A percentile compares a stretch with the other conserved stretches of the same genome.
Conservation (phyloP, 2,888 invertebrate genomes). For the Agapostemon virescens region DNA sequence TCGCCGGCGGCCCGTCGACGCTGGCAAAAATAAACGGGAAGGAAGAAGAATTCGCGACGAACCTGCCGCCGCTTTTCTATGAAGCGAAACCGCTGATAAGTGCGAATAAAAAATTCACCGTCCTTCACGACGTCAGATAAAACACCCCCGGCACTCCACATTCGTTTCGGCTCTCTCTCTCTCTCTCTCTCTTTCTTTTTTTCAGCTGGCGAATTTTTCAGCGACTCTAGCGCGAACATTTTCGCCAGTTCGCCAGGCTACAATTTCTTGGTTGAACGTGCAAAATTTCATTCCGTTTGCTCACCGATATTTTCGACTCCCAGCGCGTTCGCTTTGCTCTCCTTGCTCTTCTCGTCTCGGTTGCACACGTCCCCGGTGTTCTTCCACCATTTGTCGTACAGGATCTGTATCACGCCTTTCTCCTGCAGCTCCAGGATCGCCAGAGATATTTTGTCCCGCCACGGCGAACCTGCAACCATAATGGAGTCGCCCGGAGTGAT, state of each 20-base stretch:
- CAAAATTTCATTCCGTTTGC: constrained; percentile 62
- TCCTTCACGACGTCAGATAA: constrained; percentile 19
- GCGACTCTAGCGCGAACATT: too few relatives aligned
- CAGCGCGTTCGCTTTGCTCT: constrained; percentile 95
- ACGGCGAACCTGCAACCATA: constrained; percentile 86
- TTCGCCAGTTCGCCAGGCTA: too few relatives aligned
- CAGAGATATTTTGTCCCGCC: constrained; percentile 97
- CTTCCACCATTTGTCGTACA: constrained; percentile 99
- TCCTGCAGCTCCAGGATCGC: constrained; percentile 97
- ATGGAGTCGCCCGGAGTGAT: constrained; percentile 63
- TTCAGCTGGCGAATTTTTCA: too few relatives aligned
- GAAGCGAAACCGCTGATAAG: constrained; percentile 20
- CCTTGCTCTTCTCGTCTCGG: constrained; percentile 92
- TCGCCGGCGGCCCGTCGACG: background rate
- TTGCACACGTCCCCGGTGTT: constrained; percentile 95
- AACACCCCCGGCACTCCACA: background rate
- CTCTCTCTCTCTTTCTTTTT: too few relatives aligned
- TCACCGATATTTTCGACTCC: constrained; percentile 94
- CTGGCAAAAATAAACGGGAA: background rate
- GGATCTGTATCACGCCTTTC: constrained; percentile 94
- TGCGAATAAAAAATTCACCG: constrained; percentile 27
- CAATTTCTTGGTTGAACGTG: too few relatives aligned
- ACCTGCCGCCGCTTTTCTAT: background rate
- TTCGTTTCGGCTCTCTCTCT: too few relatives aligned
- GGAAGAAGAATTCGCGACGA: background rate